Conservation (phyloP, 1,140 invertebrate species). For the Phymorhynchus buccinoides region DNA sequence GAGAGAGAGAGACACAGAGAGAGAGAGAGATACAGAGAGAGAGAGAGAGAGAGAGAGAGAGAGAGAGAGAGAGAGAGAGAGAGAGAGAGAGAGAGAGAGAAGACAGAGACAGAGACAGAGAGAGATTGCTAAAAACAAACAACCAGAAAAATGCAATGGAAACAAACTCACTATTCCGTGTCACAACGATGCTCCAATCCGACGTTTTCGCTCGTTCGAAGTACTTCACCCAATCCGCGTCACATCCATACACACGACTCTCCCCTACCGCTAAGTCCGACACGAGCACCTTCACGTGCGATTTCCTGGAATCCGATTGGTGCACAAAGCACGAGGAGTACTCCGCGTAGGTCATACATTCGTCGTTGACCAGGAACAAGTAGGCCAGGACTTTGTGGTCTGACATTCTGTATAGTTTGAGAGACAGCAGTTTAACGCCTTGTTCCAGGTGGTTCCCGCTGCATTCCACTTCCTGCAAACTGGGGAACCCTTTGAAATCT, state of each 20-base stretch:
- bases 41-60: too few species aligned
- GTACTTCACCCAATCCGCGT: not conserved
- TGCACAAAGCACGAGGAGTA: slow-evolving; percentile 5
- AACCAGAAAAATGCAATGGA: not conserved
- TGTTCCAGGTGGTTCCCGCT: not conserved
- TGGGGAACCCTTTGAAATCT: slow-evolving; percentile 1
- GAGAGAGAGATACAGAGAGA: not conserved
- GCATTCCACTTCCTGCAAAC: slow-evolving; percentile 31
- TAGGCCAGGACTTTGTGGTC: not conserved
- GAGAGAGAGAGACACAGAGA: too few species aligned
- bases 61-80: too few species aligned
- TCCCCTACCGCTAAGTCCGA: slow-evolving; percentile 27
- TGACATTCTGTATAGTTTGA: not conserved
- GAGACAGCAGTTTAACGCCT: slow-evolving; percentile 20
- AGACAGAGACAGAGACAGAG: not conserved
- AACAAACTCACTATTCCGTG: slow-evolving; percentile 15
- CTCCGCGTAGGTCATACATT: slow-evolving; percentile 23
- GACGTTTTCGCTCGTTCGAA: not conserved
- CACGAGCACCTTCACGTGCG: slow-evolving; percentile 17
- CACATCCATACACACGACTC: slow-evolving; percentile 27
- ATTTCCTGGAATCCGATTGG: slow-evolving; percentile 3
- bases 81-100: too few species aligned
- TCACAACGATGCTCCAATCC: slow-evolving; percentile 1
- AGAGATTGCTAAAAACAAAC: not conserved
- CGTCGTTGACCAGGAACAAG: not conserved